Evolutionary conservation across 2,113 vertebrate genomes (phyloP), one percentile per base, ranked within the genome.

Genomic region (Suricata suricatta): DNA sequence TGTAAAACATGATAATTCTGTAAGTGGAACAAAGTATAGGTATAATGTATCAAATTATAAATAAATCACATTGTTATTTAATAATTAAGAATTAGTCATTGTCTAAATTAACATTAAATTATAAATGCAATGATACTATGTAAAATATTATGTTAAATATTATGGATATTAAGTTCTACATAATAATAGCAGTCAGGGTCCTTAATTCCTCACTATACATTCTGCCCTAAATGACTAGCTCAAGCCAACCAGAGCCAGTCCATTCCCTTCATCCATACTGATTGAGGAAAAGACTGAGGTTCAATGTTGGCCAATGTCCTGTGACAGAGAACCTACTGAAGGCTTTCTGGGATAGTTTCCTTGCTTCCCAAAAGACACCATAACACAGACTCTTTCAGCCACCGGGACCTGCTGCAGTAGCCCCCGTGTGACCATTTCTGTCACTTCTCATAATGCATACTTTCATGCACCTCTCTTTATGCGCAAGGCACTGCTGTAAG

Each of bases 1-100:
- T 35, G 82, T 72, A 60, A 93, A 88, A 60, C 64, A 64, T 14
- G 50, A n/a, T 69, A 93, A 93, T 52, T 88, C 95, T 77, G 71
- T 83, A 92, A 69, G n/a, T 63, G n/a, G 47, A 82, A 72, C 31
- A 93, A 88, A 81, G 47, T 79, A 79, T 52, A 88, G 80, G 86
- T 69, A 83, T 35, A 82, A 92, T 66, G 13, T 50, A n/a, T 68
- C 21, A 6, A 12, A 82, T 33, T 74, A 76, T 68, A 92, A 63
- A 57, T 71, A 31, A 88, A 52, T 63, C 64, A 69, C 9, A 50
- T 38, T 90, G 2, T 31, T 76, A 57, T 68, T 91, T 82, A 84
- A n/a, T 69, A 83, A 38, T 50, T 47, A 69, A 84, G 44, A 52
- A 41, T 57, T 60, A 83, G 16, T 66, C 64, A 96, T 7, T 79